Conservation (phyloP, 2,797 vertebrate genomes). For the Aphelocoma californica region DNA sequence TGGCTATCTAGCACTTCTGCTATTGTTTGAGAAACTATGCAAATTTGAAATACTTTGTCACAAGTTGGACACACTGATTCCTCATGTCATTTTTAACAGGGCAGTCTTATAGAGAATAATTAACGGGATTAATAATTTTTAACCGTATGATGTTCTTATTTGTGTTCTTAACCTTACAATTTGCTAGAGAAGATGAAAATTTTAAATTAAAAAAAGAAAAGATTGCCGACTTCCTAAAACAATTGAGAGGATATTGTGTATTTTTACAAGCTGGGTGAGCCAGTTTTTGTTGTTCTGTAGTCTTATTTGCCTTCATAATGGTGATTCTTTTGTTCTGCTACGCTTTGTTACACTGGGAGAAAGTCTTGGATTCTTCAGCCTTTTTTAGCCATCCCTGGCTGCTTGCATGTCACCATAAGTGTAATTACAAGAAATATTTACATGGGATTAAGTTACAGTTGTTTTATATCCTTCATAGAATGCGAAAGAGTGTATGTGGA, state of each 20-base stretch:
- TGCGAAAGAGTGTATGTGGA: neutral
- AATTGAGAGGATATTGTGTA: neutral
- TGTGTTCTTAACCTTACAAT: neutral
- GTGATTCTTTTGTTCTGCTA: neutral
- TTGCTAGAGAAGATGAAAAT: neutral
- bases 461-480: neutral
- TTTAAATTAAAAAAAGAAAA: neutral
- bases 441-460: neutral
- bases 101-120: neutral
- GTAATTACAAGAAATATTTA: neutral
- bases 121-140: neutral
- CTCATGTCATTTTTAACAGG: neutral
- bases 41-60: neutral
- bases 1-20: neutral
- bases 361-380: neutral
- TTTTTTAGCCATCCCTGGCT: conserved; percentile 2
- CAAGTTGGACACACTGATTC: neutral
- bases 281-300: neutral
- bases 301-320: neutral
- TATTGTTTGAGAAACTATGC: neutral
- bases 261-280: neutral
- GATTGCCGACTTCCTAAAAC: neutral
- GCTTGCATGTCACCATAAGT: neutral
- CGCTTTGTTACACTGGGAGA: neutral
- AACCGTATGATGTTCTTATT: neutral